phyloP scores from a whole-genome alignment of 2,888 invertebrate genomes.

The Hipparchia sbordonii region DNA sequence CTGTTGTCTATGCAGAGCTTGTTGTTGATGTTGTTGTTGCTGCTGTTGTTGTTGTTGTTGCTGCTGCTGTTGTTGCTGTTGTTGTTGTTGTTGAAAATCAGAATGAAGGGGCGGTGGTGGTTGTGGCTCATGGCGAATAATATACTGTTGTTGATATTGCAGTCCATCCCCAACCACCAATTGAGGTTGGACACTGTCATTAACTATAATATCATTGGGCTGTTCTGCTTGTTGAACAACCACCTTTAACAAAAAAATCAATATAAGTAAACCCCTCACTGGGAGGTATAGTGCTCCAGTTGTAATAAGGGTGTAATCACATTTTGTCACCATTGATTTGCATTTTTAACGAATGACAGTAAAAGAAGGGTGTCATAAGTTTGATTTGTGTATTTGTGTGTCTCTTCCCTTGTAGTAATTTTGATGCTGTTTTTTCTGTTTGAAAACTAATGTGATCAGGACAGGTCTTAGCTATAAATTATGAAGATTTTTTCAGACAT shows the following conservation, averaged over 20 bases:
- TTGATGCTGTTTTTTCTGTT: too few species aligned
- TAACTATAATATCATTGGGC: conserved; percentile 81
- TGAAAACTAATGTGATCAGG: too few species aligned
- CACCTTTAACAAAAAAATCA: conserved; percentile 55
- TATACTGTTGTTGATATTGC: conserved; percentile 77
- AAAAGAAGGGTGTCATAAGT: too few species aligned
- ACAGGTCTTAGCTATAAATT: too few species aligned
- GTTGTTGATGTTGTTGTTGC: conserved; percentile 53
- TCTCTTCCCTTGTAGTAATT: too few species aligned
- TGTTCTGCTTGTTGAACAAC: conserved; percentile 81
- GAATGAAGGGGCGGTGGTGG: conserved; percentile 62
- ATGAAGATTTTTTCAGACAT: too few species aligned
- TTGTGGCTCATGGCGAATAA: conserved; percentile 74
- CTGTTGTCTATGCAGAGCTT: conserved; percentile 66
- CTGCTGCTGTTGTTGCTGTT: conserved; percentile 54
- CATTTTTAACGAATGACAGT: too few species aligned
- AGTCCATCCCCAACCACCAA: conserved; percentile 75
- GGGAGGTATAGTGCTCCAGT: too few species aligned
- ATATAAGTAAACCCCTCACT: too few species aligned
- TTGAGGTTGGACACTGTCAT: conserved; percentile 72
- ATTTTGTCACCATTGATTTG: too few species aligned
- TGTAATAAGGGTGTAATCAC: too few species aligned
- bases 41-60: conserved; percentile 50
- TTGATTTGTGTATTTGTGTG: too few species aligned
- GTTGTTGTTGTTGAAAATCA: conserved; percentile 64